Conservation (phyloP, 2,888 invertebrate genomes). For the Axea sp. region DNA sequence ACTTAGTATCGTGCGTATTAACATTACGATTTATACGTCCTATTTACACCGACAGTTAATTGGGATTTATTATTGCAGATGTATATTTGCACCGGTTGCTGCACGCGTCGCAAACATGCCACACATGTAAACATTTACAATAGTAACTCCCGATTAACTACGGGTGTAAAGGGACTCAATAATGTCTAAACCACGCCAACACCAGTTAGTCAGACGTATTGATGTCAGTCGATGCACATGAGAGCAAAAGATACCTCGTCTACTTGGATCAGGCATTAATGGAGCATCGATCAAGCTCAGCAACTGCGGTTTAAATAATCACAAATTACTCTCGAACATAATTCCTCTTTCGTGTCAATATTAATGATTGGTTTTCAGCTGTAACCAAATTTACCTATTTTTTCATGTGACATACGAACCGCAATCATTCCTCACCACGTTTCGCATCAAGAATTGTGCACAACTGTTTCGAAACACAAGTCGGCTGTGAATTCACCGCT, state of each 20-base stretch:
- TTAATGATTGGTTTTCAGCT: too few relatives aligned
- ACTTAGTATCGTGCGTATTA: neutral
- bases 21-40: constrained; percentile 21
- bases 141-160: constrained; percentile 40
- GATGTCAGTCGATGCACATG: neutral
- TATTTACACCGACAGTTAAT: constrained; percentile 37
- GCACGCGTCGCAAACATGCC: constrained; percentile 2
- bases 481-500: too few relatives aligned
- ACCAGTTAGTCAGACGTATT: constrained; percentile 1
- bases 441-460: too few relatives aligned
- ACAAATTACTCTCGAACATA: too few relatives aligned
- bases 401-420: too few relatives aligned
- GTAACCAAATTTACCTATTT: too few relatives aligned
- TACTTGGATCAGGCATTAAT: constrained; percentile 10
- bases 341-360: too few relatives aligned
- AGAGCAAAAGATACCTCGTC: neutral
- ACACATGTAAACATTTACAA: constrained; percentile 24
- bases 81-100: constrained; percentile 12
- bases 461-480: too few relatives aligned
- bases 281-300: neutral
- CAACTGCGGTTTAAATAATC: neutral
- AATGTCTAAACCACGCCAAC: constrained; percentile 16
- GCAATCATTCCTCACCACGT: too few relatives aligned
- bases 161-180: constrained; percentile 17
- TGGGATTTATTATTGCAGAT: constrained; percentile 31